Percentiles rank a stretch among this genome's conserved stretches.
Conservation (phyloP, 2,797 vertebrate species). For the Amniataba percoides region DNA sequence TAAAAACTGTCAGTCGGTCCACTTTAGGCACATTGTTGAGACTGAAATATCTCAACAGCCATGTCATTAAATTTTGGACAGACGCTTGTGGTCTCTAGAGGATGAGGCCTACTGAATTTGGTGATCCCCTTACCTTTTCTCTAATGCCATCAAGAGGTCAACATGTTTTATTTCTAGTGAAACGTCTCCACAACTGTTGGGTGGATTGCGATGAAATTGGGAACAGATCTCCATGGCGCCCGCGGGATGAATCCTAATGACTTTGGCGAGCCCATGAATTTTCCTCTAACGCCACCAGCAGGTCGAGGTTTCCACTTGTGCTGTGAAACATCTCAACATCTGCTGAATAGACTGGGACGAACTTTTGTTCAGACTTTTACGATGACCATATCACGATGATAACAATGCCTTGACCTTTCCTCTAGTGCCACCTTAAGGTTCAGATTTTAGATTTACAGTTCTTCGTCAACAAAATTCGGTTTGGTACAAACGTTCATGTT, state of each 20-base stretch:
- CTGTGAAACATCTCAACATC: neutral
- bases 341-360: neutral
- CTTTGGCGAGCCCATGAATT: neutral
- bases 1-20: neutral
- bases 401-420: neutral
- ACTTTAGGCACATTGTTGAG: neutral
- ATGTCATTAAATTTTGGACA: neutral
- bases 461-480: neutral
- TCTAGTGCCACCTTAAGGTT: neutral
- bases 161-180: neutral
- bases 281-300: neutral
- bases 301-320: neutral
- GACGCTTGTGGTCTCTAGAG: neutral
- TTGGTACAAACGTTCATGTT: neutral
- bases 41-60: neutral
- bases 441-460: neutral
- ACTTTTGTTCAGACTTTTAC: neutral
- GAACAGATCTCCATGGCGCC: neutral
- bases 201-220: neutral
- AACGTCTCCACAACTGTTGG: neutral
- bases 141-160: neutral
- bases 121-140: neutral
- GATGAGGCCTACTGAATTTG: neutral
- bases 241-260: neutral
- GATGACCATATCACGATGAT: neutral